These are phyloP conservation scores for Drosophila eugracilis DNA, from an alignment of 1,140 invertebrate species.

Conservation along the genomic window DNA sequence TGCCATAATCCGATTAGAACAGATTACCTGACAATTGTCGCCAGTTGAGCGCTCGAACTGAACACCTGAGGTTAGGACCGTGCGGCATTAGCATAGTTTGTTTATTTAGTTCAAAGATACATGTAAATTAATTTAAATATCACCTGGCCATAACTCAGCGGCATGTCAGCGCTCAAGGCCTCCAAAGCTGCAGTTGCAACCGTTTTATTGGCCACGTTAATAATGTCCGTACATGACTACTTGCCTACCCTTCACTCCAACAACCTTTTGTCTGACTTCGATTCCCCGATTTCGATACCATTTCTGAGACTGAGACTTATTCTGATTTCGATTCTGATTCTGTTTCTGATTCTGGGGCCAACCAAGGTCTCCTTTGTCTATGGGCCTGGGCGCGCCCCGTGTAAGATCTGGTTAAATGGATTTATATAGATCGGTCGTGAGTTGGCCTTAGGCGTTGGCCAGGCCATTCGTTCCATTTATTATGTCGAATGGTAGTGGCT, in stretches of 20 bases:
- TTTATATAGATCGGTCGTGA: constrained; percentile 74
- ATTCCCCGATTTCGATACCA: constrained; percentile 1
- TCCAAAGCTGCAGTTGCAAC: constrained; percentile 69
- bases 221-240: not conserved
- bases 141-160: constrained; percentile 76
- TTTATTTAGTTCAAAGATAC: constrained; percentile 76
- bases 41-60: constrained; percentile 31
- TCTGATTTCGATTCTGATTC: constrained; percentile 6
- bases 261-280: constrained; percentile 56
- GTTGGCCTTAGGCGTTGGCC: constrained; percentile 74
- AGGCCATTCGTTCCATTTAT: constrained; percentile 71
- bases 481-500: constrained; percentile 8
- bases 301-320: constrained; percentile 1
- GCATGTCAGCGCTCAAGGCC: constrained; percentile 67
- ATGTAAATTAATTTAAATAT: constrained; percentile 80
- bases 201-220: constrained; percentile 6
- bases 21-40: constrained; percentile 80
- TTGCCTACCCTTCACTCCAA: constrained; percentile 72
- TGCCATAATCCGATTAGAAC: constrained; percentile 80
- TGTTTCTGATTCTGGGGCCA: constrained; percentile 12
- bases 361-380: constrained; percentile 52
- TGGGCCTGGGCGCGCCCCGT: constrained; percentile 66
- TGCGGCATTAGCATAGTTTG: constrained; percentile 75
- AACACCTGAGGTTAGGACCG: constrained; percentile 66
- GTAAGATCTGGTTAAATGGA: constrained; percentile 69